Evolutionary conservation across 2,888 invertebrate genomes (phyloP).

Genomic region (Pilophorus perplexus): DNA sequence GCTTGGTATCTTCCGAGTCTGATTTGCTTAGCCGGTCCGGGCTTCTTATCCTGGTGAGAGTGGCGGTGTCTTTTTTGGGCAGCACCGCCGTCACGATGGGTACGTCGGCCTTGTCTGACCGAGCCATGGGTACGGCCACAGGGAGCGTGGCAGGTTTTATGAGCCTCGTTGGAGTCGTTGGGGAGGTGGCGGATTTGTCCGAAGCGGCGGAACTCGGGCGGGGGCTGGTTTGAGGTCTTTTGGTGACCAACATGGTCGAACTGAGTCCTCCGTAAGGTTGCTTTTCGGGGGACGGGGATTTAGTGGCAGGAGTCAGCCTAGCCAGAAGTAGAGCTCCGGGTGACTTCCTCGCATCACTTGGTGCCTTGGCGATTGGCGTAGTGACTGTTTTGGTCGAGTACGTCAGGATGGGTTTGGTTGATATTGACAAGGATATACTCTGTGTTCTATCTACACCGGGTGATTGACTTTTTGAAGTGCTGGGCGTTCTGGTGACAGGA

Average conservation of each 20-base stretch:
- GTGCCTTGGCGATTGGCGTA: slow-evolving; percentile 7
- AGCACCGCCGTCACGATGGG: not conserved
- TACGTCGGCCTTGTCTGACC: too few species aligned
- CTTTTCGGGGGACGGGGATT: not conserved
- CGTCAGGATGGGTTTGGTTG: slow-evolving; percentile 28
- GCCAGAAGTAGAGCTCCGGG: slow-evolving; percentile 13
- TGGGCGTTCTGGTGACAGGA: too few species aligned
- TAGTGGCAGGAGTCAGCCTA: slow-evolving; percentile 2
- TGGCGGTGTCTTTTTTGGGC: not conserved
- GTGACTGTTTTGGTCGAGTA: slow-evolving; percentile 27
- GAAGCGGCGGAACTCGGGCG: too few species aligned
- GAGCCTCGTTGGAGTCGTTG: slow-evolving; percentile 10
- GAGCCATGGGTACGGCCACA: not conserved
- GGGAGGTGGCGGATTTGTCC: not conserved
- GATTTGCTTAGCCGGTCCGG: slow-evolving; percentile 1
- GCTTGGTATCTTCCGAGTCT: slow-evolving; percentile 36
- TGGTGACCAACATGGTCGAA: slow-evolving; percentile 2
- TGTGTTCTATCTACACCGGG: too few species aligned
- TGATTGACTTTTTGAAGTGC: too few species aligned
- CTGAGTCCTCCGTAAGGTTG: not conserved
- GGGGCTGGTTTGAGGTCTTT: not conserved
- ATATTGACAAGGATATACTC: not conserved
- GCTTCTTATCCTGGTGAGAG: slow-evolving; percentile 7
- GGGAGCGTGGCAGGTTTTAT: slow-evolving; percentile 18
- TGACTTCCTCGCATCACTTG: slow-evolving; percentile 11